Base-by-base conservation (phyloP, 2,888 invertebrate genomes). In the Coleophora deauratella region DNA sequence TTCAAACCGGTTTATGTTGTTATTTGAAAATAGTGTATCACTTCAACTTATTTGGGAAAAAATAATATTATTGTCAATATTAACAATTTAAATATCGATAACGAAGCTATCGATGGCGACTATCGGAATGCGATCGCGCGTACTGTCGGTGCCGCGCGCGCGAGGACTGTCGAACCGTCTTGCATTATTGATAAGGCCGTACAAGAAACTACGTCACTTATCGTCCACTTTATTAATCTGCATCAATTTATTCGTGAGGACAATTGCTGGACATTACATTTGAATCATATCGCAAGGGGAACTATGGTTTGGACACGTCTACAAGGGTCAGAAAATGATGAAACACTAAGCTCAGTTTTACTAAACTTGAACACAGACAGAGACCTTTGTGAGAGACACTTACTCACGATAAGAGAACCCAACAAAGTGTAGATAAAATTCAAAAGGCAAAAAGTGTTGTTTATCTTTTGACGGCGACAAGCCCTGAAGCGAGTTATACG, bases 141-240 rank as follows among this genome's bases (percentile, higher is more conserved):
- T 61, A 57, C 53, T 55, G 71, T 61, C 68, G 62, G 52, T 55
- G 71, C 61, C 68, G 62, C 60, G 52, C 64, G 64, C 58, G 55
- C 55, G 52, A 50, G 62, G 62, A 82, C 81, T 82, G 79, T 63
- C 69, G 70, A 62, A 65, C 62, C 56, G 51, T 54, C 59, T 61
- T 55, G 64, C 69, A 64, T 63, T 75, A 76, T 80, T 78, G 82
- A 82, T 82, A 84, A 81, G 71, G 65, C 55, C 40, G 50, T 40
- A 45, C 49, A 51, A 50, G 49, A 30, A 46, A 43, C 53, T 45
- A 72, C 75, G 73, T 75, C 77, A 79, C 67, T 75, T 73, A 76
- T 75, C 74, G 57, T 56, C 64, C 74, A 77, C 66, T 82, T 78
- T 76, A 79, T 69, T 78, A 78, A 77, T 78, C 78, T 73, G 73